Evolutionary conservation across 1,140 invertebrate genomes (phyloP), one percentile per base, ranked within the genome.

Genomic region (Trichoplusia ni): DNA sequence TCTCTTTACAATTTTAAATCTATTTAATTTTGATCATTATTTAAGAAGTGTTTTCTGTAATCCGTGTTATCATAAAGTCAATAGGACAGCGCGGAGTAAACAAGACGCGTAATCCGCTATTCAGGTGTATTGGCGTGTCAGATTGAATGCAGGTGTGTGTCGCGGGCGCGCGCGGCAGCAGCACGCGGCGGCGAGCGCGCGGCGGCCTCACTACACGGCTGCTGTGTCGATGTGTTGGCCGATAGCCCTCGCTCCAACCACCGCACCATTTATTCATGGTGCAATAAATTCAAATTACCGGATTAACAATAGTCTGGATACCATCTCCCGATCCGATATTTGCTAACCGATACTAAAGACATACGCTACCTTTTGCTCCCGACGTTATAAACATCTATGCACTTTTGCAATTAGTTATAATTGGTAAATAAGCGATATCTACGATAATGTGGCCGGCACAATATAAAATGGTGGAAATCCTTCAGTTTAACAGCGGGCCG

Each of bases 221-320:
- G 65, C 79, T 72, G 71, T 79, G 74, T 82, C 79, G 84, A 86
- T 87, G 72, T 79, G 79, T 75, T 71, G 56, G 67, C 64, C 66
- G 83, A 86, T 85, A 87, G 73, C 79, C 74, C 37, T 67, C 64
- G 69, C 74, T 74, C 64, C 63, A 67, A 66, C 23, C 62, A 64
- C 69, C 53, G 67, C 75, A 87, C 82, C 81, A 89, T 89, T 89
- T 89, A 88, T 86, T 84, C 83, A 83, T 77, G 75, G 74, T 77
- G 84, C 84, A 89, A 89, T 89, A 89, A 89, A 89, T 89, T 89
- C 84, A 87, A 89, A 89, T 89, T 89, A 89, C 84, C 70, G 84
- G 82, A 89, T 89, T 86, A 89, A 87, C 84, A 87, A 87, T 89
- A 86, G 75, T 79, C 71, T 58, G 82, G 86, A 89, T 89, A 86